These are phyloP conservation scores for Sinopyrophorus schimmeli DNA, from an alignment of 2,888 invertebrate species.

Conservation along the genomic window DNA sequence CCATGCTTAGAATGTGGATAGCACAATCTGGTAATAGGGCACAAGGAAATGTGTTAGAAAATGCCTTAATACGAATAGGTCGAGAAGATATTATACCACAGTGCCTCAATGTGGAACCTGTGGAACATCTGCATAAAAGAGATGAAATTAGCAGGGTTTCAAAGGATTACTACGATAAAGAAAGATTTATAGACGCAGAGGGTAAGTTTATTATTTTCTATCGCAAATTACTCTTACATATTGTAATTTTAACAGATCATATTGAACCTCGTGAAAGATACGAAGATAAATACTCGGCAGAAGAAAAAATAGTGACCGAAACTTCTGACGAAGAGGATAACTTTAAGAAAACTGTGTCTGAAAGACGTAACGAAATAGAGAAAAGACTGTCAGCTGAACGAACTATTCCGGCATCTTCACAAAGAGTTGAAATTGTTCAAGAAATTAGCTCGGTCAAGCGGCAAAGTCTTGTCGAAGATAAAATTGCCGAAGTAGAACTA, in stretches of 20 bases:
- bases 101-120: constrained; percentile 69
- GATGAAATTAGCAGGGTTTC: constrained; percentile 41
- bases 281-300: constrained; percentile 78
- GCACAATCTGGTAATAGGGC: constrained; percentile 60
- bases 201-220: constrained; percentile 45
- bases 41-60: constrained; percentile 68
- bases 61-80: constrained; percentile 82
- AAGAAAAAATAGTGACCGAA: constrained; percentile 74
- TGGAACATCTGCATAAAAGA: constrained; percentile 50
- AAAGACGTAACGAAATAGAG: constrained; percentile 74
- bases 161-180: constrained; percentile 53
- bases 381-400: constrained; percentile 72
- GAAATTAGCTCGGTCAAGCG: constrained; percentile 70
- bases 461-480: constrained; percentile 62
- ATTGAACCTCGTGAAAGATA: constrained; percentile 57
- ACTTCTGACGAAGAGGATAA: constrained; percentile 62
- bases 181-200: constrained; percentile 57
- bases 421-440: constrained; percentile 73
- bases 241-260: constrained; percentile 12
- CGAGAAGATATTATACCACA: constrained; percentile 90
- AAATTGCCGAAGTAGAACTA: constrained; percentile 60
- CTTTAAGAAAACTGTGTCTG: constrained; percentile 73
- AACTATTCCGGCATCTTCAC: constrained; percentile 70
- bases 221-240: not conserved
- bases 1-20: constrained; percentile 64